Conservation (phyloP, 2,113 vertebrate genomes). For the Gallinago media region DNA sequence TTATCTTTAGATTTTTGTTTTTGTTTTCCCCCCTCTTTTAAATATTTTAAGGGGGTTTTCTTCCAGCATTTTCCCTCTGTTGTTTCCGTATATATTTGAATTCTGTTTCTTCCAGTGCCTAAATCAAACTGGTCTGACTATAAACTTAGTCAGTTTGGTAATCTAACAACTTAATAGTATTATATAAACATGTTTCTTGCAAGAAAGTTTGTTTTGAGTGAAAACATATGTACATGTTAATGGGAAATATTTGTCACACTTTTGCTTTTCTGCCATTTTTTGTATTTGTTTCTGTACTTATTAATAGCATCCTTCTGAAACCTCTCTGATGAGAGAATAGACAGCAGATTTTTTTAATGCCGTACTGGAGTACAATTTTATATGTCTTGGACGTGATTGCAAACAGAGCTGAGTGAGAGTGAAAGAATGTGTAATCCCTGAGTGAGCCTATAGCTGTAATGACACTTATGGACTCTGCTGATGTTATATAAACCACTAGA, state of each 20-base stretch:
- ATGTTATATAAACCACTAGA: background rate
- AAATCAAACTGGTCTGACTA: background rate
- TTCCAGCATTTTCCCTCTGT: background rate
- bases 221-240: conserved; percentile 22
- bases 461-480: background rate
- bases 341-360: background rate
- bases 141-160: conserved; percentile 3
- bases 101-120: background rate
- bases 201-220: conserved; percentile 17
- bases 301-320: conserved; percentile 20
- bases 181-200: conserved; percentile 17
- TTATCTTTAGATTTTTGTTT: background rate
- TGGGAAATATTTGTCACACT: conserved; percentile 39
- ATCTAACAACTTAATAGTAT: background rate
- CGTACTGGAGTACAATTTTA: background rate
- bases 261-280: conserved; percentile 30
- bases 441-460: background rate
- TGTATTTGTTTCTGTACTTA: conserved; percentile 38
- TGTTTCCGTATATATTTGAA: background rate
- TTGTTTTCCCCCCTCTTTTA: too few species aligned
- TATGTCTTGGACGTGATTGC: background rate
- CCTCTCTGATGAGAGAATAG: background rate
- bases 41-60: background rate
- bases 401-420: background rate
- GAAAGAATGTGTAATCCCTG: background rate